A percentile compares a stretch with the other conserved stretches of the same genome.
phyloP scores from a whole-genome alignment of 2,888 invertebrate species.

The Drosophila subquinaria region DNA sequence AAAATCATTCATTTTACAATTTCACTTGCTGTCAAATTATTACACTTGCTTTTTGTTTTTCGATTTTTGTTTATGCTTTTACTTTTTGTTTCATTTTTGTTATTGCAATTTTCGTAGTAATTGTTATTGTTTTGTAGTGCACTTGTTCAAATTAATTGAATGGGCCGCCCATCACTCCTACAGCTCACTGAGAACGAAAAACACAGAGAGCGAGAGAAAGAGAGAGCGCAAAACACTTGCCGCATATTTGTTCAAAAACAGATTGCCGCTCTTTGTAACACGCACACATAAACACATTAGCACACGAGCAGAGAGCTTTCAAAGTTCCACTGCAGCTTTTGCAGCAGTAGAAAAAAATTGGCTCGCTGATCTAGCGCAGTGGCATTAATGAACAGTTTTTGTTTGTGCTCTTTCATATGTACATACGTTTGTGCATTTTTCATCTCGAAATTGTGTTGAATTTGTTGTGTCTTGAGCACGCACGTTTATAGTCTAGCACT shows the following conservation, averaged over 20 bases:
- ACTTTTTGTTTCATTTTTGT: slow-evolving; percentile 19
- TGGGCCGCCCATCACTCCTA: slow-evolving; percentile 52
- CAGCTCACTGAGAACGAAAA: slow-evolving; percentile 27
- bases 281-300: slow-evolving; percentile 15
- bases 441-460: slow-evolving; percentile 14
- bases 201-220: slow-evolving; percentile 17
- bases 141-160: slow-evolving; percentile 79
- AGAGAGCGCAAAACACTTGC: slow-evolving; percentile 49
- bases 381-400: slow-evolving; percentile 63
- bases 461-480: slow-evolving; percentile 26
- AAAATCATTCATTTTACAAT: slow-evolving; percentile 73
- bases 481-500: slow-evolving; percentile 21
- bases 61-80: slow-evolving; percentile 48
- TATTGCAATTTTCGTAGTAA: slow-evolving; percentile 55
- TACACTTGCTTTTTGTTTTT: slow-evolving; percentile 48
- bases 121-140: slow-evolving; percentile 74
- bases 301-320: slow-evolving; percentile 41
- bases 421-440: slow-evolving; percentile 12
- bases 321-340: slow-evolving; percentile 57
- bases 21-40: slow-evolving; percentile 57
- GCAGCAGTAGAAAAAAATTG: slow-evolving; percentile 52
- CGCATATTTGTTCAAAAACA: slow-evolving; percentile 53
- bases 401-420: slow-evolving; percentile 40
- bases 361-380: slow-evolving; percentile 57
- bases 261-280: slow-evolving; percentile 40